Conservation (phyloP, 2,797 vertebrate species). For the Hybognathus amarus region DNA sequence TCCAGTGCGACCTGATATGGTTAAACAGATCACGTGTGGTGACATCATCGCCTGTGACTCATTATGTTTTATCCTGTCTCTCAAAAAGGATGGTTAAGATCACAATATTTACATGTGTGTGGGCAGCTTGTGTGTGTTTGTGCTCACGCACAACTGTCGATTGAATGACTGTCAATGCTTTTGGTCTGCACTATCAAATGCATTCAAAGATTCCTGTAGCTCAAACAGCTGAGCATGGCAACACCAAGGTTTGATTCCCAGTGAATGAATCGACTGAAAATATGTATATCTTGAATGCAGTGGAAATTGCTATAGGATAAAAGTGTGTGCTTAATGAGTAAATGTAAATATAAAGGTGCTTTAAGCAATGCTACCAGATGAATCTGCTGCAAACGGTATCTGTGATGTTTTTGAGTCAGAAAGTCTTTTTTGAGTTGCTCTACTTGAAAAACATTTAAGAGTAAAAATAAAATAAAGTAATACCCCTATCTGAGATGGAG, state of each 20-base stretch:
- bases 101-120: constrained; percentile 40
- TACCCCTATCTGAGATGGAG: too few relatives aligned
- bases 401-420: too few relatives aligned
- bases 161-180: neutral
- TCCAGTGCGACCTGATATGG: neutral
- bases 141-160: neutral
- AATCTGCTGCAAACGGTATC: neutral
- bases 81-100: constrained; percentile 23
- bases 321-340: neutral
- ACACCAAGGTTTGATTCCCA: neutral
- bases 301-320: neutral
- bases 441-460: too few relatives aligned
- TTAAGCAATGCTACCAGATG: neutral
- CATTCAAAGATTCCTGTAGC: constrained; percentile 2
- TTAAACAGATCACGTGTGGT: constrained; percentile 7
- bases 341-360: neutral
- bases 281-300: neutral
- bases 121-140: neutral
- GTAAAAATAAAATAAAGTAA: too few relatives aligned
- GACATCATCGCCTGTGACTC: constrained; percentile 20
- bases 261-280: neutral
- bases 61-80: neutral
- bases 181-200: neutral
- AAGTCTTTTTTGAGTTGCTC: too few relatives aligned
- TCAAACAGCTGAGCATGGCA: neutral